A percentile compares a stretch with the other conserved stretches of the same genome.
Evolutionary conservation across 1,140 invertebrate species (phyloP).

Genomic region (Habropoda laboriosa): DNA sequence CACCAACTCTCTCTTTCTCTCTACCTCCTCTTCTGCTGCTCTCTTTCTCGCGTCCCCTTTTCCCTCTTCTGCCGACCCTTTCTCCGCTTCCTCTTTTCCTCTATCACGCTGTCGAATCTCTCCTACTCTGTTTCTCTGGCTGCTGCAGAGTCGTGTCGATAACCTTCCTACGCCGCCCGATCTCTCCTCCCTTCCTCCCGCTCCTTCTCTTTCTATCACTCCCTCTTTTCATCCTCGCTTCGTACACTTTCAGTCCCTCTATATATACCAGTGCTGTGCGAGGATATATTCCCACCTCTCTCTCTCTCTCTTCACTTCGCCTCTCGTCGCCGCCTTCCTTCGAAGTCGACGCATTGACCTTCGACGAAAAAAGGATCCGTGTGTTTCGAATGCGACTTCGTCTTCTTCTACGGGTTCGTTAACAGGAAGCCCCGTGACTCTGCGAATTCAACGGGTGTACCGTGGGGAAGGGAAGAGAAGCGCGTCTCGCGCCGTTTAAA

Average conservation of each 20-base stretch:
- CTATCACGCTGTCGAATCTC: neutral
- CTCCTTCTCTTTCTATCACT: conserved; percentile 47
- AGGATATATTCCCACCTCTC: no score
- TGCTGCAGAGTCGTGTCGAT: conserved; percentile 30
- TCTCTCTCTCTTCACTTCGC: conserved; percentile 16
- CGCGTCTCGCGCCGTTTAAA: conserved; percentile 37
- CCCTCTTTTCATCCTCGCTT: conserved; percentile 18
- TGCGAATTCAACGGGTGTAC: conserved; percentile 46
- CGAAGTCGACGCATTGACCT: conserved; percentile 46
- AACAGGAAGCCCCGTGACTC: conserved; percentile 59
- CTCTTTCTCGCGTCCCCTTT: neutral
- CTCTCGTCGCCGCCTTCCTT: no score
- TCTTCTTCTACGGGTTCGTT: conserved; percentile 45
- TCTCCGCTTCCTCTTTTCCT: conserved; percentile 11
- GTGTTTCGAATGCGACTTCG: conserved; percentile 49
- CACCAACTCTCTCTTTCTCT: conserved; percentile 61
- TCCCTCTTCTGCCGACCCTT: conserved; percentile 3
- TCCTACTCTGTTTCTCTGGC: conserved; percentile 50
- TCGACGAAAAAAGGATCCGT: conserved; percentile 53
- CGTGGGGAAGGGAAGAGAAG: conserved; percentile 9
- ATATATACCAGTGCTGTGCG: no score
- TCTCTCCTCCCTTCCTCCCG: conserved; percentile 25
- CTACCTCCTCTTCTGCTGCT: conserved; percentile 7
- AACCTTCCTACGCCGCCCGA: conserved; percentile 32
- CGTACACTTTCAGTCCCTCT: neutral